Percentiles rank a stretch among this genome's conserved stretches.
Evolutionary conservation across 2,888 invertebrate genomes (phyloP).

Genomic region (Vandiemenella viatica): DNA sequence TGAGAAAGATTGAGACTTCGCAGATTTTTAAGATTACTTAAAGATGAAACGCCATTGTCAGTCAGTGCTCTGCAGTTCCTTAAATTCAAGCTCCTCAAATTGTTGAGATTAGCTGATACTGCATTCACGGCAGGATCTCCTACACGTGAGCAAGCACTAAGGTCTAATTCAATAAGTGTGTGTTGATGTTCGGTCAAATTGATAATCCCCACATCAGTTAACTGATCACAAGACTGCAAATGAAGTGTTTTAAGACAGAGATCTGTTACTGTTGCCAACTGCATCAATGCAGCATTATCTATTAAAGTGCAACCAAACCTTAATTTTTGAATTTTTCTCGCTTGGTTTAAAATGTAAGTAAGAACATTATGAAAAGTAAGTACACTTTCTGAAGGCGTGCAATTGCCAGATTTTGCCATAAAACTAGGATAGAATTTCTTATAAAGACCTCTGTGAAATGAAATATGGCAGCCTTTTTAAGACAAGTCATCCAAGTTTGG

Average conservation of each 20-base stretch:
- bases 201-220: constrained; percentile 41
- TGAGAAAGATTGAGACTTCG: constrained; percentile 48
- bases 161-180: constrained; percentile 39
- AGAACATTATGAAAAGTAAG: constrained; percentile 53
- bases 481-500: constrained; percentile 43
- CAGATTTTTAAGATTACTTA: constrained; percentile 39
- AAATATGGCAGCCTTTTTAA: constrained; percentile 50
- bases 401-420: constrained; percentile 21
- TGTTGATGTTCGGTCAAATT: constrained; percentile 39
- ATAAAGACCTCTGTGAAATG: constrained; percentile 52
- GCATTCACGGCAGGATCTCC: constrained; percentile 45
- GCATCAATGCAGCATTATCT: constrained; percentile 42
- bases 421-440: constrained; percentile 46
- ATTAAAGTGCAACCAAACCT: constrained; percentile 53
- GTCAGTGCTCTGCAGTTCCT: constrained; percentile 49
- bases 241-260: constrained; percentile 37
- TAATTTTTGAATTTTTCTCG: constrained; percentile 38
- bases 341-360: constrained; percentile 38
- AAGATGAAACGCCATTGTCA: constrained; percentile 39
- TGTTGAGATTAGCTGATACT: constrained; percentile 40
- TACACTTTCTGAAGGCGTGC: constrained; percentile 48
- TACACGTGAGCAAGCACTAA: constrained; percentile 47
- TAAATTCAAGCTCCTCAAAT: constrained; percentile 43
- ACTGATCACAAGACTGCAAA: constrained; percentile 43
- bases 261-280: constrained; percentile 36